Evolutionary conservation across 2,113 vertebrate genomes (phyloP).

Genomic region (Bubo bubo): DNA sequence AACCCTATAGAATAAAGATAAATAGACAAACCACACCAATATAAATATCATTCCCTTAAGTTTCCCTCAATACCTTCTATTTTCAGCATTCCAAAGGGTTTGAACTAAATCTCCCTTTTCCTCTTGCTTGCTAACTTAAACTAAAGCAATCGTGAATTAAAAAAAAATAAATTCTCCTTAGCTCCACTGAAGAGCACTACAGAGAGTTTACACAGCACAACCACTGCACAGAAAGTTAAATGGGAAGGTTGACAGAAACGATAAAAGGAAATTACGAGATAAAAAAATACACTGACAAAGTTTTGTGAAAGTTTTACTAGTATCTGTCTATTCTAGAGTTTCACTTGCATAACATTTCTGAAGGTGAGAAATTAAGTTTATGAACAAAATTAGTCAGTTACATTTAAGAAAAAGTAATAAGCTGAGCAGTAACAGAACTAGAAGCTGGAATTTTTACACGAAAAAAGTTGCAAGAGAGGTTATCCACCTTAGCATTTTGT

Average conservation of each 20-base stretch:
- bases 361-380: neutral
- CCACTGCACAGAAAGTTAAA: neutral
- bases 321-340: neutral
- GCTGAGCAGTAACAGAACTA: neutral
- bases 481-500: constrained; percentile 94
- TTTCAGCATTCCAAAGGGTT: neutral
- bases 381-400: neutral
- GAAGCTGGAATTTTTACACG: neutral
- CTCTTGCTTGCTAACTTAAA: neutral
- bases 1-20: neutral
- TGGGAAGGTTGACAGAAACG: neutral
- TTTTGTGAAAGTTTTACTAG: neutral
- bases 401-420: rapidly evolving
- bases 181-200: neutral
- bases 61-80: neutral
- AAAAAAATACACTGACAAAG: neutral
- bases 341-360: neutral
- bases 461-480: neutral
- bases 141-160: neutral
- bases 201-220: neutral
- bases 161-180: neutral
- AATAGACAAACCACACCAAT: neutral
- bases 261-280: neutral
- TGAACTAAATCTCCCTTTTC: neutral
- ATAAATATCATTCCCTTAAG: neutral